These are phyloP conservation scores for Hirtodrosophila histrioides DNA, from an alignment of 2,888 invertebrate species.

Conservation along the genomic window DNA sequence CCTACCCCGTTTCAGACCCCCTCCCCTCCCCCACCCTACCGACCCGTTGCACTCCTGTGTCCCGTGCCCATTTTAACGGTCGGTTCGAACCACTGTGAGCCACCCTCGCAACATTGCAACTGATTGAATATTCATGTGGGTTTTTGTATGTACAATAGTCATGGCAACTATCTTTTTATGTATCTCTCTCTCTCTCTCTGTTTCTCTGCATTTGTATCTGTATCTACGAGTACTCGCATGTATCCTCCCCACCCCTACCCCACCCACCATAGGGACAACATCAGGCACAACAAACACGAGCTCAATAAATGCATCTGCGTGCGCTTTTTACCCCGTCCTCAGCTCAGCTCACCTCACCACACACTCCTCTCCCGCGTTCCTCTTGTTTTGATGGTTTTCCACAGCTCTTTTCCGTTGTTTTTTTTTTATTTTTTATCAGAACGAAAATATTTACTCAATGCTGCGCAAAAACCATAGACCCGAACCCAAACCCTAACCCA, in stretches of 20 bases:
- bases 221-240: conserved; percentile 23
- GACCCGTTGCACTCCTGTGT: background rate
- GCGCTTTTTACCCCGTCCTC: conserved; percentile 52
- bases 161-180: conserved; percentile 71
- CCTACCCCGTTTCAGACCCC: background rate
- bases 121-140: conserved; percentile 59
- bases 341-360: background rate
- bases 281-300: conserved; percentile 50
- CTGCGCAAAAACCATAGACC: conserved; percentile 10
- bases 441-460: conserved; percentile 64
- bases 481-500: conserved; percentile 6
- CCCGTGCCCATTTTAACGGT: conserved; percentile 48
- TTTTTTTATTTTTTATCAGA: conserved; percentile 39
- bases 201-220: conserved; percentile 20
- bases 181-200: background rate
- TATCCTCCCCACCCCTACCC: conserved; percentile 13
- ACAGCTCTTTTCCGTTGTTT: conserved; percentile 15
- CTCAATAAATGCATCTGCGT: conserved; percentile 71
- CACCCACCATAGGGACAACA: no score
- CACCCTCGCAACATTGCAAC: conserved; percentile 48
- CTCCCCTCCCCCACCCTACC: background rate
- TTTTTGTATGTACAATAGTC: conserved; percentile 50
- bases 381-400: conserved; percentile 5
- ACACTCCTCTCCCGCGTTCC: conserved; percentile 2
- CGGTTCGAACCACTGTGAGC: conserved; percentile 29